Evolutionary conservation across 2,113 vertebrate species (phyloP).

Genomic region (Psophia crepitans): DNA sequence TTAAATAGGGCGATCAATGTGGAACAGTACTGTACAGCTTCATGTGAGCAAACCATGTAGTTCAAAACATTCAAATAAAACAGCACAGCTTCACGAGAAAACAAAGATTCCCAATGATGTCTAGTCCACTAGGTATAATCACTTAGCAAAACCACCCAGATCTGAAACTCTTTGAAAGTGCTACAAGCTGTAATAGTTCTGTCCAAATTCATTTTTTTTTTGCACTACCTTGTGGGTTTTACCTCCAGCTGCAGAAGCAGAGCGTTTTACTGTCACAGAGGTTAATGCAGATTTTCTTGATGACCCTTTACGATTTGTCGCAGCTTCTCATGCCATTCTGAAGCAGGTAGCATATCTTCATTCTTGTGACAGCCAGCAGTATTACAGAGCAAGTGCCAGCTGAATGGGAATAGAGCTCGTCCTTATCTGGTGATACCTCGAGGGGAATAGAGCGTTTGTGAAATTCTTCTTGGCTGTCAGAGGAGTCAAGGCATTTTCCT

Average conservation of each 20-base stretch:
- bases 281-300: constrained; percentile 51
- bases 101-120: neutral
- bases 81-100: neutral
- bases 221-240: constrained; percentile 7
- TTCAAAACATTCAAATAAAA: neutral
- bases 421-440: neutral
- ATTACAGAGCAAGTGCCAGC: neutral
- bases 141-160: neutral
- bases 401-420: neutral
- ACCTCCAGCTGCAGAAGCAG: constrained; percentile 14
- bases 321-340: neutral
- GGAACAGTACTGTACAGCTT: neutral
- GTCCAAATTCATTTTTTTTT: neutral
- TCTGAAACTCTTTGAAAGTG: neutral
- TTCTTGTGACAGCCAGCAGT: neutral
- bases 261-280: constrained; percentile 4
- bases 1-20: neutral
- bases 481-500: neutral
- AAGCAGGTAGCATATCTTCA: constrained; percentile 8
- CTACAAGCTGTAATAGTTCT: neutral
- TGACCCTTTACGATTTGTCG: constrained; percentile 34
- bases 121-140: neutral
- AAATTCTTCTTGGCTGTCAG: constrained; percentile 40
- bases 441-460: neutral
- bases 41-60: neutral